phyloP scores from a whole-genome alignment of 2,797 vertebrate species.

The Pitangus sulphuratus region DNA sequence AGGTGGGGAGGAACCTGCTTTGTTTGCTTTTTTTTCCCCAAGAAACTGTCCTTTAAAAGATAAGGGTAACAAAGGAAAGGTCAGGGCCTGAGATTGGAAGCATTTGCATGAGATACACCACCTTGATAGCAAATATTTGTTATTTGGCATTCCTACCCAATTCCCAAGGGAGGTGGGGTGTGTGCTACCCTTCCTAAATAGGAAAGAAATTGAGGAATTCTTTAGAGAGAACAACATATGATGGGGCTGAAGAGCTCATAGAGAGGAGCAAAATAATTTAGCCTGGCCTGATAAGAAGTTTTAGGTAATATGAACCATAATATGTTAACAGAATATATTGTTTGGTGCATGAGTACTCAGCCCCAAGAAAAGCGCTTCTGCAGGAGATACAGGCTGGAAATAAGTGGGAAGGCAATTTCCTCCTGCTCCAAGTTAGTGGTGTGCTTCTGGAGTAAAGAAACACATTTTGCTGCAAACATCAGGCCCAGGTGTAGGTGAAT shows the following conservation, averaged over 20 bases:
- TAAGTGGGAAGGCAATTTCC: background rate
- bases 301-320: background rate
- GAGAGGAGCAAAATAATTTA: background rate
- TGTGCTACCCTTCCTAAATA: background rate
- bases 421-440: background rate
- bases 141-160: background rate
- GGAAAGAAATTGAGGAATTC: background rate
- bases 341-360: background rate
- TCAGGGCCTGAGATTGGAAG: background rate
- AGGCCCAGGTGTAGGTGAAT: background rate
- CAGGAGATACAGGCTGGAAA: background rate
- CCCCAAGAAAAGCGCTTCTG: background rate
- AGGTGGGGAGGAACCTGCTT: background rate
- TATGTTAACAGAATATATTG: background rate
- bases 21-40: background rate
- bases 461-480: background rate
- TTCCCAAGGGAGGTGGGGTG: background rate
- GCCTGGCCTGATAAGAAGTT: background rate
- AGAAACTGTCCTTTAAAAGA: background rate
- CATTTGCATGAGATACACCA: background rate
- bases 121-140: background rate
- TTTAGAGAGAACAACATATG: background rate
- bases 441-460: background rate
- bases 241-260: background rate
- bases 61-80: background rate